Conservation (phyloP, 2,888 invertebrate species). For the Sinelater perroti region DNA sequence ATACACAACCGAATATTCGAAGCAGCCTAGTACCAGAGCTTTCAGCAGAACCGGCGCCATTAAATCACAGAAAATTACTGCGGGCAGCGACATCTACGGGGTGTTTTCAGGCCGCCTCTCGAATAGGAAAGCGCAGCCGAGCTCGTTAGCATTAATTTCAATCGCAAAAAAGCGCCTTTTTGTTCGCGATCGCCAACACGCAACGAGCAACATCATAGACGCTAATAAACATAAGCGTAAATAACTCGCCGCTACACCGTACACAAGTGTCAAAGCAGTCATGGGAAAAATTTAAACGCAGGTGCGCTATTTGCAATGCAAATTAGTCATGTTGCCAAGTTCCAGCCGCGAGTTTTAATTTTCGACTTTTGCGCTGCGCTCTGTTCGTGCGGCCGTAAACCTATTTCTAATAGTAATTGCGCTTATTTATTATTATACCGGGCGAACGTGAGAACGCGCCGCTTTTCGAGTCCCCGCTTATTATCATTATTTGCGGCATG, state of each 20-base stretch:
- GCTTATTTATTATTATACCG: slow-evolving; percentile 25
- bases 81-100: too few relatives aligned
- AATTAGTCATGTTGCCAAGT: slow-evolving; percentile 49
- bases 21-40: too few relatives aligned
- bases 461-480: too few relatives aligned
- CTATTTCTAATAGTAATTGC: slow-evolving; percentile 29
- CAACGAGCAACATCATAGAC: slow-evolving; percentile 44
- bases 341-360: slow-evolving; percentile 42
- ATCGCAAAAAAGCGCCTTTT: slow-evolving; percentile 6
- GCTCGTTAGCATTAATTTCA: neutral
- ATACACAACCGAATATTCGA: too few relatives aligned
- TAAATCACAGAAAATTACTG: too few relatives aligned
- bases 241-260: slow-evolving; percentile 53
- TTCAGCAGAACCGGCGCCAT: too few relatives aligned
- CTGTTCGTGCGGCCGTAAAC: slow-evolving; percentile 34
- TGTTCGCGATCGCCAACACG: slow-evolving; percentile 16
- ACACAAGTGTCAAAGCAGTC: slow-evolving; percentile 45
- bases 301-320: slow-evolving; percentile 62
- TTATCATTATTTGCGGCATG: too few relatives aligned
- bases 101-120: too few relatives aligned
- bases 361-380: slow-evolving; percentile 37
- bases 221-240: slow-evolving; percentile 58
- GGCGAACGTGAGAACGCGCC: slow-evolving; percentile 23
- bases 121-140: too few relatives aligned
- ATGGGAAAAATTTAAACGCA: slow-evolving; percentile 60